Evolutionary conservation across 2,888 invertebrate species (phyloP).

Genomic region (Anarsia innoxiella): DNA sequence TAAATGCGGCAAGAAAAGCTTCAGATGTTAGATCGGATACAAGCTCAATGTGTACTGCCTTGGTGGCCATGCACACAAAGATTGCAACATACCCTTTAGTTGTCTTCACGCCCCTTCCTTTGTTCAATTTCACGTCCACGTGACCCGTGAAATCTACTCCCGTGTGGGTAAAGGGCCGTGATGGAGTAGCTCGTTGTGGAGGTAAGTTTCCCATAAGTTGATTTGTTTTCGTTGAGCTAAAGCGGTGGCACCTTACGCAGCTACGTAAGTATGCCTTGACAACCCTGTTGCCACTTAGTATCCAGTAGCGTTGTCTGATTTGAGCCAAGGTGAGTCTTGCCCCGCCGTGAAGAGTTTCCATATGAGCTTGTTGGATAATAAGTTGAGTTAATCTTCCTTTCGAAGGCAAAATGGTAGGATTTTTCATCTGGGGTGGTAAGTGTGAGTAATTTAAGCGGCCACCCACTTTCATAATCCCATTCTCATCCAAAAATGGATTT

Average conservation of each 20-base stretch:
- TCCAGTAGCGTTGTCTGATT: too few relatives aligned
- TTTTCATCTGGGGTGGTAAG: not conserved
- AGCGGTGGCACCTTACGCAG: constrained; percentile 10
- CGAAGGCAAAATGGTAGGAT: not conserved
- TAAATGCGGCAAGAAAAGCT: constrained; percentile 12
- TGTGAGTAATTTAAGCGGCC: constrained; percentile 4
- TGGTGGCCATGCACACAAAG: constrained; percentile 11
- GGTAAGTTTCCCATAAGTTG: constrained; percentile 15
- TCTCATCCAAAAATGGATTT: constrained; percentile 2
- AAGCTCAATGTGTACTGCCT: too few relatives aligned
- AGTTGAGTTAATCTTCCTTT: not conserved
- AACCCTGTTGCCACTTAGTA: too few relatives aligned
- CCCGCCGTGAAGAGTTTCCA: not conserved
- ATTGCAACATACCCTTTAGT: constrained; percentile 11
- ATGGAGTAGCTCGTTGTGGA: constrained; percentile 3
- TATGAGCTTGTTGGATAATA: not conserved
- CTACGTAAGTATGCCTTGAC: constrained; percentile 1
- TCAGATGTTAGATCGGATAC: constrained; percentile 10
- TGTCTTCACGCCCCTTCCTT: constrained; percentile 11
- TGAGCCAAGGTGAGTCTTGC: not conserved
- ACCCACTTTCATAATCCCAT: constrained; percentile 5
- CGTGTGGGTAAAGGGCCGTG: constrained; percentile 12
- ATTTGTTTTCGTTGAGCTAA: constrained; percentile 1
- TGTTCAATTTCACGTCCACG: constrained; percentile 7
- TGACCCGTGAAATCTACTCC: constrained; percentile 15